These are phyloP conservation scores for Aplocera efformata DNA, from an alignment of 2,888 invertebrate genomes.

Conservation along the genomic window DNA sequence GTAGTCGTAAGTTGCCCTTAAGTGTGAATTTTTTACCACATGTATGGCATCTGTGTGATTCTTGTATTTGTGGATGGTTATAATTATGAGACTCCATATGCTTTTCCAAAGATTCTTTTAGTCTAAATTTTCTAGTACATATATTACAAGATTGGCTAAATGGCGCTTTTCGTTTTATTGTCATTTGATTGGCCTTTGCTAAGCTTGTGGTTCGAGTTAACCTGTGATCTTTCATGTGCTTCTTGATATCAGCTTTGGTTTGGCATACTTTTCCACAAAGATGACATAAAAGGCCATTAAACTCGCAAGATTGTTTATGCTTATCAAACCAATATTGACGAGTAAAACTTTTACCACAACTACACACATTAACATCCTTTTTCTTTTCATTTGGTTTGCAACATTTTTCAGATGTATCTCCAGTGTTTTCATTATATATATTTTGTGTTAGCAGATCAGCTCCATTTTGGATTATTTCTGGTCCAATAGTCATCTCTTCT, in stretches of 20 bases:
- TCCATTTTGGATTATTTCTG: background rate
- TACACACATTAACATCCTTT: background rate
- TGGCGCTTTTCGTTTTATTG: background rate
- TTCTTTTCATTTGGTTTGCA: no score
- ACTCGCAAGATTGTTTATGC: background rate
- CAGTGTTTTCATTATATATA: background rate
- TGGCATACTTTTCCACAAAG: no score
- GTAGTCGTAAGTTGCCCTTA: no score
- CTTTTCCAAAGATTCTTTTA: background rate
- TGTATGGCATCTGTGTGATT: background rate
- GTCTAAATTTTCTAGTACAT: background rate
- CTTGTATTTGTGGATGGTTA: background rate
- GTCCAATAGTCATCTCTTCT: constrained; percentile 4
- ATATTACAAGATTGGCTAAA: background rate
- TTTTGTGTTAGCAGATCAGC: background rate
- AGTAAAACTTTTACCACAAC: background rate
- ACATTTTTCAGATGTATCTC: no score
- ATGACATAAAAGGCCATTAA: background rate
- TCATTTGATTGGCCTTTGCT: no score
- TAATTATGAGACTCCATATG: constrained; percentile 1
- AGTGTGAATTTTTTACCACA: background rate
- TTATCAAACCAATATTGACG: background rate
- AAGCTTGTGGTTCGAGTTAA: no score
- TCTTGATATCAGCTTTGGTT: no score
- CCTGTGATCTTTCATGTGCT: no score